phyloP scores from a whole-genome alignment of 2,113 vertebrate species.

The Cyprinodon variegatus region DNA sequence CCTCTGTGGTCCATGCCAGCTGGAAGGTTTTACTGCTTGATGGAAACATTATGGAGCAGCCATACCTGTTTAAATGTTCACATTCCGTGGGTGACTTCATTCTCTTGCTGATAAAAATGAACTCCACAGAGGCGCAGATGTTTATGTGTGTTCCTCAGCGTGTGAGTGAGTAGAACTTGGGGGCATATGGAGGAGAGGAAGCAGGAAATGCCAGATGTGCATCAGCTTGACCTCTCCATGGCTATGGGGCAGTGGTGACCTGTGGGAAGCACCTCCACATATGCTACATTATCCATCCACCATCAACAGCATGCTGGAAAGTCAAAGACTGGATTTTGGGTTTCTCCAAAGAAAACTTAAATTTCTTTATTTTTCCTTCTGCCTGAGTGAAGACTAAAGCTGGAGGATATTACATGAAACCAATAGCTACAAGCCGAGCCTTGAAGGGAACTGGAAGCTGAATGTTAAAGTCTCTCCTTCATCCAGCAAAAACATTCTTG shows the following conservation, averaged over 20 bases:
- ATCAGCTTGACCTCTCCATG: slow-evolving; percentile 70
- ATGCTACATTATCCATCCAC: slow-evolving; percentile 13
- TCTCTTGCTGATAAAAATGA: slow-evolving; percentile 41
- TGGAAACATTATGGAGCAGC: slow-evolving; percentile 58
- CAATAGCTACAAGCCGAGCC: slow-evolving; percentile 1
- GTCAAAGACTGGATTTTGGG: slow-evolving; percentile 23
- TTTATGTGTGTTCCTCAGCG: slow-evolving; percentile 23
- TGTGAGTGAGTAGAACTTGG: slow-evolving; percentile 31
- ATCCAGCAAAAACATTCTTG: neutral
- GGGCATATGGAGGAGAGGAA: slow-evolving; percentile 66
- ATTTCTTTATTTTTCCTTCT: slow-evolving; percentile 19
- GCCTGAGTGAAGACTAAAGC: slow-evolving; percentile 7
- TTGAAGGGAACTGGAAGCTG: slow-evolving; percentile 6
- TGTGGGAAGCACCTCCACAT: slow-evolving; percentile 40
- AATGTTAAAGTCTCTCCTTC: slow-evolving; percentile 1
- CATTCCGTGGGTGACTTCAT: slow-evolving; percentile 13
- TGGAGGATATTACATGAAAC: slow-evolving; percentile 26
- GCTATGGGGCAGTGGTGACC: slow-evolving; percentile 39
- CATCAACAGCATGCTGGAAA: slow-evolving; percentile 13
- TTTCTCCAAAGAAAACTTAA: slow-evolving; percentile 43
- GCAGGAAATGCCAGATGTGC: slow-evolving; percentile 79
- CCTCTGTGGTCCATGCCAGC: slow-evolving; percentile 22
- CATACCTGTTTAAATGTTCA: slow-evolving; percentile 38
- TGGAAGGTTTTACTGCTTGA: slow-evolving; percentile 58
- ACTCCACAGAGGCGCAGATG: slow-evolving; percentile 35